These are phyloP conservation scores for Ranitomeya variabilis DNA, from an alignment of 2,113 vertebrate genomes.

Conservation along the genomic window DNA sequence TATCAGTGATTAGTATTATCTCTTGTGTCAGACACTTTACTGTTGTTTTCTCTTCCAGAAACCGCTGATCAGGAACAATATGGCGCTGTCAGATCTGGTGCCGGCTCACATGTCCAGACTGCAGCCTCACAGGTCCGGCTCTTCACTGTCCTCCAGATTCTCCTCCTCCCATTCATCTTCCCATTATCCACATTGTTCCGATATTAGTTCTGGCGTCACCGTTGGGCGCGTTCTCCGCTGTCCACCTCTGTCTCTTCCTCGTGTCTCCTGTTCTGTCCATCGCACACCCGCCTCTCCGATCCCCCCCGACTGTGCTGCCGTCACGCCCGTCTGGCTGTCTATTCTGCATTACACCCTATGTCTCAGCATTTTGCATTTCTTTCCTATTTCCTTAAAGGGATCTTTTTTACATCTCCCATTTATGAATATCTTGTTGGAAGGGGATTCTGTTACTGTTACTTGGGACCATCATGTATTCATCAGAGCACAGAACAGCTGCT, in stretches of 20 bases:
- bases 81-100: conserved; percentile 38
- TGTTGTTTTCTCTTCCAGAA: conserved; percentile 56
- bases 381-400: not conserved
- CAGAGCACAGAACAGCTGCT: not conserved
- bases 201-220: not conserved
- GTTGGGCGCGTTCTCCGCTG: not conserved
- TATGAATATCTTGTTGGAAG: not conserved
- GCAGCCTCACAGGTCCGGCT: conserved; percentile 39
- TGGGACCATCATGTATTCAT: not conserved
- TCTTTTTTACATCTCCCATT: not conserved
- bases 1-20: not conserved
- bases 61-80: conserved; percentile 42
- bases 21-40: not conserved
- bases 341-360: not conserved
- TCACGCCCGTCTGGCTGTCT: conserved; percentile 5
- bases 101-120: conserved; percentile 37
- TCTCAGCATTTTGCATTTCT: not conserved
- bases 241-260: not conserved
- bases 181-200: not conserved
- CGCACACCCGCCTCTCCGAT: not conserved
- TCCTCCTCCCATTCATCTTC: conserved; percentile 14
- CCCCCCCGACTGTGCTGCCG: not conserved
- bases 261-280: not conserved
- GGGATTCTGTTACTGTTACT: not conserved
- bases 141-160: not conserved